phyloP scores from a whole-genome alignment of 2,113 vertebrate genomes.

The Pteropus alecto region DNA sequence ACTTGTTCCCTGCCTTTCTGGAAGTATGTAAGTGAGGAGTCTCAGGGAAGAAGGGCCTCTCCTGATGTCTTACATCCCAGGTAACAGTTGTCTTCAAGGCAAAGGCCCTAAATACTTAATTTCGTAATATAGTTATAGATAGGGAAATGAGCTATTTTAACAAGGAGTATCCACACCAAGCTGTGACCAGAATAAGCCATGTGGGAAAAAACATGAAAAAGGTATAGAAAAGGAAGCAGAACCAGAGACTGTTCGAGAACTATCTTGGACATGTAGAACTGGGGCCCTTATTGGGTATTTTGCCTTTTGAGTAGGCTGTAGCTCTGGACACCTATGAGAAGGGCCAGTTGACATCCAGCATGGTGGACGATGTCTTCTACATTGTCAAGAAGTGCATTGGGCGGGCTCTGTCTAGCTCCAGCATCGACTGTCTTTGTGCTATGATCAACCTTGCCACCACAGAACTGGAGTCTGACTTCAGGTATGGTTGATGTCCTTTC shows the following conservation, averaged over 20 bases:
- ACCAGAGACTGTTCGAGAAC: not conserved
- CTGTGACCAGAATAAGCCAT: not conserved
- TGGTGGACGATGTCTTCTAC: conserved; percentile 99
- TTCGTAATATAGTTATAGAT: not conserved
- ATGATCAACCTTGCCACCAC: conserved; percentile 99
- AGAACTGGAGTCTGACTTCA: conserved; percentile 95
- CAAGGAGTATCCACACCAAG: not conserved
- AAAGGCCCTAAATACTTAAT: not conserved
- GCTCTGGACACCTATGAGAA: conserved; percentile 94
- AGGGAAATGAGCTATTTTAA: not conserved
- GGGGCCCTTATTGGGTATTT: not conserved
- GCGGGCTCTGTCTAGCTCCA: conserved; percentile 95
- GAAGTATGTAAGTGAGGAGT: not conserved
- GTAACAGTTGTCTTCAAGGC: not conserved
- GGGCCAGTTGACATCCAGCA: conserved; percentile 97
- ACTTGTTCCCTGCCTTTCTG: not conserved
- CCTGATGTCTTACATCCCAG: not conserved
- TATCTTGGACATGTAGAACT: not conserved
- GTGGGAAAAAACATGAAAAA: not conserved
- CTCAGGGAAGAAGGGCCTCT: not conserved
- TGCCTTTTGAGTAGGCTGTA: conserved; percentile 88
- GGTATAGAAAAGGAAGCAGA: not conserved
- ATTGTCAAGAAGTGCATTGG: conserved; percentile 99
- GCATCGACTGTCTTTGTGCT: conserved; percentile 97
- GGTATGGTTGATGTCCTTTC: conserved; percentile 79